Evolutionary conservation across 2,888 invertebrate species (phyloP).

Genomic region (Dasypogon diadema): DNA sequence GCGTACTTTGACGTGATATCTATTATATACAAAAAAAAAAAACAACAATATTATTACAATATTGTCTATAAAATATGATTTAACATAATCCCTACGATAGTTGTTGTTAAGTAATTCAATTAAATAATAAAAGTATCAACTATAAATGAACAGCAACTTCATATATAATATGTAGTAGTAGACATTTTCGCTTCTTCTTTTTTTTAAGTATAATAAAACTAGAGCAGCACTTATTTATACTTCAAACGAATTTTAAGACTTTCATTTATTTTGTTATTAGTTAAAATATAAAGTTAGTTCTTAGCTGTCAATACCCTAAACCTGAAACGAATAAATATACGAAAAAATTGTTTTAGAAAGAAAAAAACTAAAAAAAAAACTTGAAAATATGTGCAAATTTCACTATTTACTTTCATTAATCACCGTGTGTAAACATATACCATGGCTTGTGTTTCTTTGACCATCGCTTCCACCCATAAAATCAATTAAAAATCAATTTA

Average conservation of each 20-base stretch:
- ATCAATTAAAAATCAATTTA: too few species aligned
- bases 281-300: constrained; percentile 57
- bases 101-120: background rate
- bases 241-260: background rate
- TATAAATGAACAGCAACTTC: constrained; percentile 21
- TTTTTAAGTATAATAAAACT: background rate
- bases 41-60: constrained; percentile 54
- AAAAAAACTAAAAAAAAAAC: constrained; percentile 57
- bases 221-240: background rate
- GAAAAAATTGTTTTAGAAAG: constrained; percentile 58
- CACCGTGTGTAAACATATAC: background rate
- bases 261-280: constrained; percentile 11
- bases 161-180: too few species aligned
- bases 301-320: constrained; percentile 61
- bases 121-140: constrained; percentile 33
- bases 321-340: constrained; percentile 61
- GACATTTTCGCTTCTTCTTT: constrained; percentile 29
- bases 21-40: constrained; percentile 53
- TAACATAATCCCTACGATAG: background rate
- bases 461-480: too few species aligned
- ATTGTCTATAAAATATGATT: constrained; percentile 39
- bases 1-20: constrained; percentile 21
- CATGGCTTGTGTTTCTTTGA: constrained; percentile 20
- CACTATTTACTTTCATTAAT: background rate
- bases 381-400: constrained; percentile 25